Base-by-base conservation (phyloP, 1,140 invertebrate genomes). In the Chlorops oryzae region DNA sequence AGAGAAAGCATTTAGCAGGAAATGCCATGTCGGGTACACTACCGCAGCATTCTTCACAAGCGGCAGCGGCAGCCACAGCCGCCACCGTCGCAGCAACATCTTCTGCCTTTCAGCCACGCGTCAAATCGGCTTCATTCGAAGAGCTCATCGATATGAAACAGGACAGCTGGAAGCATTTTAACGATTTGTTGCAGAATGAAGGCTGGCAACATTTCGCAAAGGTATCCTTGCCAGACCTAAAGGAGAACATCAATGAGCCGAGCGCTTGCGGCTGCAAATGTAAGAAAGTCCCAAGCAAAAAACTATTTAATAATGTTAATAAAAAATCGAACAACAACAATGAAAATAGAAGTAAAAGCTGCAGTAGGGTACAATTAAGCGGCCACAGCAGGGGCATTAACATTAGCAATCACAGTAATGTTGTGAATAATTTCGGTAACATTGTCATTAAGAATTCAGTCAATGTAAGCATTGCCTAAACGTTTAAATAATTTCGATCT, bases 381-480 rank as follows among this genome's bases (percentile, higher is more conserved):
- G 5, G 42, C 9, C 6, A 15, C 20, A 35, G 3, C 3, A 40
- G 22, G 4, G 12, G 13, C 5, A 21, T 15, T n/a, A 32, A 17
- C 5, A 35, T 47, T n/a, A 37, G 32, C 18, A 52, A 20, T 28
- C 23, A 17, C n/a, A 40, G 46, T 6, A 40, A 47, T 23, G 21
- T 52, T 17, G 32, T 35, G 7, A 47, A 28, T 27, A 47, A 20
- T 34, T 35, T 50, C 17, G 65, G 65, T 12, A 68, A 65, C 46
- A 69, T 68, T 52, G 54, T 69, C 40, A 63, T 68, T 22, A 69
- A 65, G 13, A 68, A 68, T 62, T 57, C 65, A 23, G 64, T 68
- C 9, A 68, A 65, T 57, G 64, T 67, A 43, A 64, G 58, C 55
- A 66, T 66, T n/a, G n/a, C n/a, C n/a, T n/a, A n/a, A n/a, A n/a